These are phyloP conservation scores for Eulemur mongoz DNA, from an alignment of 2,797 vertebrate genomes.

Conservation along the genomic window DNA sequence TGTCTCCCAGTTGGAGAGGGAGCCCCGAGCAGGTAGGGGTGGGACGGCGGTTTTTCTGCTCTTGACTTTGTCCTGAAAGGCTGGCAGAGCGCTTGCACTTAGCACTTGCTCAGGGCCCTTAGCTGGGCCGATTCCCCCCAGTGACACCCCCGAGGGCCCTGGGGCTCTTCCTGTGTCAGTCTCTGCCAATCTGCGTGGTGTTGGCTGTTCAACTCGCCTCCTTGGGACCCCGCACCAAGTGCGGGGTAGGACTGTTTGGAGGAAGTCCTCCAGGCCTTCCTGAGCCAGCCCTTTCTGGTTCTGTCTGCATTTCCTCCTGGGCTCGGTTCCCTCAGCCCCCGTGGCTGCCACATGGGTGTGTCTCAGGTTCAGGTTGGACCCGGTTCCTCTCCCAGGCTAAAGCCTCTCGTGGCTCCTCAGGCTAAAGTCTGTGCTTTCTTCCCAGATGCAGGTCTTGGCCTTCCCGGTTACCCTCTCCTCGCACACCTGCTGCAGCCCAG, in stretches of 20 bases:
- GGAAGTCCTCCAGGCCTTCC: background rate
- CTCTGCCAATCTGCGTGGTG: background rate
- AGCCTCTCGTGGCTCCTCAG: background rate
- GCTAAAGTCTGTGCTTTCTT: background rate
- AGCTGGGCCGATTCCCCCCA: rapidly evolving
- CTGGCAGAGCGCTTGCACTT: rapidly evolving
- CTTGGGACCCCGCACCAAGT: rapidly evolving
- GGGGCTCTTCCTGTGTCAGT: background rate
- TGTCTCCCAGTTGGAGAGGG: background rate
- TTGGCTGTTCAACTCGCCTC: background rate
- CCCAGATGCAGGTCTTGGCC: background rate
- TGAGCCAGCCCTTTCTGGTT: rapidly evolving
- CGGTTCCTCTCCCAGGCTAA: background rate
- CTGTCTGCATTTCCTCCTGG: background rate
- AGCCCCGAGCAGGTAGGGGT: background rate
- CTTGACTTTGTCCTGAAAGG: too few species aligned
- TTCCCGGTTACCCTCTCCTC: background rate
- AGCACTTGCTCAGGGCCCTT: background rate
- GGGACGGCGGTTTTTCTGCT: background rate
- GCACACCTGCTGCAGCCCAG: background rate
- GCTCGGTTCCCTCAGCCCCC: rapidly evolving
- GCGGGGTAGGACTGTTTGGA: background rate
- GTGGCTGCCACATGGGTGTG: too few species aligned
- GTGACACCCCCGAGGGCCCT: background rate
- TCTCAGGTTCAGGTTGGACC: background rate